Conservation (phyloP, 2,113 vertebrate genomes). For the Microtus richardsoni region DNA sequence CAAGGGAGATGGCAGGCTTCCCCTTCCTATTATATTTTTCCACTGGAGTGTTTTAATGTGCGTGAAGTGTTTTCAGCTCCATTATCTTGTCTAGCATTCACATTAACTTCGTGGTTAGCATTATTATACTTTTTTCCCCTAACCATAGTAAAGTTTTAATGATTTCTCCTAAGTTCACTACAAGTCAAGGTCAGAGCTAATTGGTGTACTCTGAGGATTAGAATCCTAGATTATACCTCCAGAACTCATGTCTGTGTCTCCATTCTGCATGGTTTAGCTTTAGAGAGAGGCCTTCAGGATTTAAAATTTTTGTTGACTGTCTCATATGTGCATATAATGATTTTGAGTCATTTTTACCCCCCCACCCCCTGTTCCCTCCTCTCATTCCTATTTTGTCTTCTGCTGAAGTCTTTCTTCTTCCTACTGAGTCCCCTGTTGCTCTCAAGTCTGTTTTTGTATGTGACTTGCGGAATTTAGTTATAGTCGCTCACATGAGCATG, state of each 20-base stretch:
- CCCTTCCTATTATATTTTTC: slow-evolving; percentile 29
- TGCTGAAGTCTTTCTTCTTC: neutral
- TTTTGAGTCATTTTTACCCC: no score
- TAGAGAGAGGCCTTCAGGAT: neutral
- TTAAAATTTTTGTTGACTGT: neutral
- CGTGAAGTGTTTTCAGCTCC: slow-evolving; percentile 48
- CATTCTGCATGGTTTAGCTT: neutral
- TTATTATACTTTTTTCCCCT: neutral
- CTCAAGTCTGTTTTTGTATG: neutral
- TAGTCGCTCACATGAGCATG: neutral
- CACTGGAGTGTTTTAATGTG: slow-evolving; percentile 34
- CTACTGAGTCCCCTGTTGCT: neutral
- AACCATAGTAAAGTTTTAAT: slow-evolving; percentile 7
- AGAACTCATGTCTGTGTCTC: neutral
- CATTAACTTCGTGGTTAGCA: slow-evolving; percentile 24
- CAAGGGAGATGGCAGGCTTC: slow-evolving; percentile 11
- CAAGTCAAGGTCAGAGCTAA: neutral
- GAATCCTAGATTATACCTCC: neutral
- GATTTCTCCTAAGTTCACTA: slow-evolving; percentile 33
- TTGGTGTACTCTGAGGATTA: neutral
- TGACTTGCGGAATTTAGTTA: neutral
- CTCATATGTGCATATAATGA: neutral
- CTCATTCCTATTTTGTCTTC: no score
- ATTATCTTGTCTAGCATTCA: slow-evolving; percentile 34
- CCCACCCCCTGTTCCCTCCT: no score